These are phyloP conservation scores for Nemotelus pantherinus DNA, from an alignment of 2,888 invertebrate genomes.

Conservation along the genomic window DNA sequence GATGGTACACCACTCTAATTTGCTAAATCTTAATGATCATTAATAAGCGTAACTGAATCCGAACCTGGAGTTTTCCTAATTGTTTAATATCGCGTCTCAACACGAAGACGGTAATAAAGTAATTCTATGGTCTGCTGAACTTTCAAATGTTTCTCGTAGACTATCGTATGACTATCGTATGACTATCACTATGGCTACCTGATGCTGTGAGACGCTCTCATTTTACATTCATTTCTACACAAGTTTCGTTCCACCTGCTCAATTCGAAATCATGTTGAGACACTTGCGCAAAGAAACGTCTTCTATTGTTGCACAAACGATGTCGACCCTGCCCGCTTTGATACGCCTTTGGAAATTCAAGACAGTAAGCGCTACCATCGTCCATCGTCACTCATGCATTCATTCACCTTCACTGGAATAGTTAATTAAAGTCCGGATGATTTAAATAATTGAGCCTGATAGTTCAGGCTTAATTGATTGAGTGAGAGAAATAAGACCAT, in stretches of 20 bases:
- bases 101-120: slow-evolving; percentile 20
- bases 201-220: not conserved
- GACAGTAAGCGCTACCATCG: not conserved
- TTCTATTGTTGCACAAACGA: slow-evolving; percentile 26
- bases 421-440: not conserved
- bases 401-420: not conserved
- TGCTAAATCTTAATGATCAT: no score
- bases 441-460: slow-evolving; percentile 4
- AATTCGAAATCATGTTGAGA: slow-evolving; percentile 46
- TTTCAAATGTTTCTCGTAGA: slow-evolving; percentile 25
- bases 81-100: slow-evolving; percentile 6
- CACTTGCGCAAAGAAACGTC: slow-evolving; percentile 34
- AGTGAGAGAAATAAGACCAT: slow-evolving; percentile 23
- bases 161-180: no score
- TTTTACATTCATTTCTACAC: slow-evolving; percentile 11
- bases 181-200: not conserved
- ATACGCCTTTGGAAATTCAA: not conserved
- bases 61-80: slow-evolving; percentile 42
- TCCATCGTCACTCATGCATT: not conserved
- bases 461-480: slow-evolving; percentile 15
- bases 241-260: slow-evolving; percentile 46
- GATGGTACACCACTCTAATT: no score
- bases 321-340: not conserved
- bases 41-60: slow-evolving; percentile 48
- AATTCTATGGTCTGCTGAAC: slow-evolving; percentile 44